These are phyloP conservation scores for Listronotus bonariensis DNA, from an alignment of 1,140 invertebrate genomes.

Conservation along the genomic window DNA sequence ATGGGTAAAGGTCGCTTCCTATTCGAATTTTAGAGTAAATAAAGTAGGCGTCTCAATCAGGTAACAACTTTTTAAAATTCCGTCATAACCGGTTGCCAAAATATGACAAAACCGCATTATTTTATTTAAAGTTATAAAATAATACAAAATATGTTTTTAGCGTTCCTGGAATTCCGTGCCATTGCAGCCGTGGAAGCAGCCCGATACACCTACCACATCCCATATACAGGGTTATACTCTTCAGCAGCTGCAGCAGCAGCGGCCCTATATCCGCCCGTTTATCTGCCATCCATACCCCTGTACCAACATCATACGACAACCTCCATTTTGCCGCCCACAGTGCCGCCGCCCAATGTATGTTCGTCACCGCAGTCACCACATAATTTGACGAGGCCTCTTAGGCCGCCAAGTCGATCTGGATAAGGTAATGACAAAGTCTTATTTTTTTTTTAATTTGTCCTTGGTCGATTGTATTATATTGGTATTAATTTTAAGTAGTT, in stretches of 20 bases:
- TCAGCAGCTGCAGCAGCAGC: slow-evolving; percentile 39
- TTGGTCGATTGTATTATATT: not conserved
- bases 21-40: too few species aligned
- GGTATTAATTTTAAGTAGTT: too few species aligned
- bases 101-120: too few species aligned
- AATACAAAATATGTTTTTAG: slow-evolving; percentile 15
- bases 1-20: too few species aligned
- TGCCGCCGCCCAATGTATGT: slow-evolving; percentile 30
- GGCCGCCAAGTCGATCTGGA: slow-evolving; percentile 42
- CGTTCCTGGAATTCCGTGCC: slow-evolving; percentile 43
- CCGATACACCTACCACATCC: slow-evolving; percentile 42
- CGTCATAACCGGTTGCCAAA: too few species aligned
- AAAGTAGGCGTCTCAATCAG: too few species aligned
- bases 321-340: slow-evolving; percentile 25
- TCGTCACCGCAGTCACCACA: slow-evolving; percentile 32
- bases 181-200: slow-evolving; percentile 43
- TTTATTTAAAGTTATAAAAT: too few species aligned
- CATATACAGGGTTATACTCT: slow-evolving; percentile 39
- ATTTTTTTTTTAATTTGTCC: too few species aligned
- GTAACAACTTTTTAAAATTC: too few species aligned
- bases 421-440: slow-evolving; percentile 37
- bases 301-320: slow-evolving; percentile 34
- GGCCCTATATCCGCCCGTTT: slow-evolving; percentile 41
- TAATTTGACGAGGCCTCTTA: slow-evolving; percentile 34
- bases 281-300: slow-evolving; percentile 40